These are phyloP conservation scores for Polypterus bichir DNA, from an alignment of 2,113 vertebrate genomes.

Conservation along the genomic window DNA sequence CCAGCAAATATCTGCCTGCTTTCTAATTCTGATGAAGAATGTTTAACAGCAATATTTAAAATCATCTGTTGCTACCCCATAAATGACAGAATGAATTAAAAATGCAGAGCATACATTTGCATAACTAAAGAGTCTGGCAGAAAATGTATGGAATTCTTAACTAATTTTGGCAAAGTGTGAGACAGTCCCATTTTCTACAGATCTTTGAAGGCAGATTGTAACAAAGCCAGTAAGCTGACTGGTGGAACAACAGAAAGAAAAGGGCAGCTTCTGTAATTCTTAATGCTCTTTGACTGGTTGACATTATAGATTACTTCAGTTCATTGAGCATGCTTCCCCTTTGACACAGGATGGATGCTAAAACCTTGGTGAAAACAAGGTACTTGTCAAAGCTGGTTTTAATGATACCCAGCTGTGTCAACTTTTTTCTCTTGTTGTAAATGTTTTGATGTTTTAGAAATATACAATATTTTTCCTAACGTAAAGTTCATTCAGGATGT, in stretches of 20 bases:
- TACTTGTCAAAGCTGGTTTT: slow-evolving; percentile 2
- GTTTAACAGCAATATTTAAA: too few species aligned
- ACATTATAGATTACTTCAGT: slow-evolving; percentile 3
- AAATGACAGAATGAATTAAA: too few species aligned
- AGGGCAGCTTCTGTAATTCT: slow-evolving; percentile 1
- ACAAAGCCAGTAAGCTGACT: slow-evolving; percentile 3
- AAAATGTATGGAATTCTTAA: background rate
- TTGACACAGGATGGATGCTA: slow-evolving; percentile 1
- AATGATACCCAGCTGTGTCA: background rate
- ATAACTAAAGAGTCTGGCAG: too few species aligned
- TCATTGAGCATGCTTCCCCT: slow-evolving; percentile 1
- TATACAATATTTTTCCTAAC: background rate
- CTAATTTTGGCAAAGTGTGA: background rate
- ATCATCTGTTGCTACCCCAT: too few species aligned
- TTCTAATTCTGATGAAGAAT: too few species aligned
- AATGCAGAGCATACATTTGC: too few species aligned
- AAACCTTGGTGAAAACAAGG: slow-evolving; percentile 10
- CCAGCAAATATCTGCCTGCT: too few species aligned
- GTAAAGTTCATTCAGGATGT: background rate
- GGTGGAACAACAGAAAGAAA: background rate
- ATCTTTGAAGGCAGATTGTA: slow-evolving; percentile 3
- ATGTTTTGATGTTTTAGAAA: background rate
- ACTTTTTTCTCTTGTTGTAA: background rate
- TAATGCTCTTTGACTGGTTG: slow-evolving; percentile 3
- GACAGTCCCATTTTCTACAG: slow-evolving; percentile 2